Evolutionary conservation across 2,113 vertebrate genomes (phyloP), one percentile per base, ranked within the genome.

Genomic region (Corythornis madagascariensis): DNA sequence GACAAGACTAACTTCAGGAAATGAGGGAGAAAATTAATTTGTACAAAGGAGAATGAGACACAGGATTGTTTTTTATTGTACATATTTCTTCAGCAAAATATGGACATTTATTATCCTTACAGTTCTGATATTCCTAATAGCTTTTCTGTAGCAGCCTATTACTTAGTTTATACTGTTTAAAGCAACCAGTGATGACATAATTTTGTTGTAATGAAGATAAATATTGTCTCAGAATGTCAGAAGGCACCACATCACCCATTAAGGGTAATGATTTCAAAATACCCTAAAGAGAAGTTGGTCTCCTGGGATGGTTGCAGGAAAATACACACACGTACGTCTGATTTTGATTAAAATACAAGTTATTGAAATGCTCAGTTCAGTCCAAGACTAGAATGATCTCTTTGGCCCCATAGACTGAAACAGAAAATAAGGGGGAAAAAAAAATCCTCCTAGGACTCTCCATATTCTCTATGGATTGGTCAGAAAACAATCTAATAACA

Each of bases 401-500:
- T 85, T 95, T 82, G 76, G 92, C 66, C 65, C 53, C 38, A 87
- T 26, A 89, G 76, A 94, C 28, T 85, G 74, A 94, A 95, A 94
- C 40, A 77, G 33, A 95, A 59, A 90, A 33, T 43, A 52, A 59
- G 20, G 42, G 29, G 3, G 17, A 19, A 47, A 50, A 11, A 83
- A 59, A 65, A 93, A 40, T 75, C 45, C 90, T 93, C 93, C n/a
- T n/a, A 88, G 77, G 95, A 86, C 50, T 87, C 73, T 94, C 86
- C 42, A 66, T 91, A 67, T 80, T 94, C 84, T 94, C 72, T 85
- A 24, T 21, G 66, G 72, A 40, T 80, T 82, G 87, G 95, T 92
- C 95, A 97, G 96, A 93, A 91, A 96, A 83, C 95, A 94, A 97
- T 90, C 96, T 95, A 97, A 97, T 79, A 95, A 76, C 52, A 93